Base-by-base conservation (phyloP, 2,113 vertebrate species). In the Pseudolaguvia tuberculata region DNA sequence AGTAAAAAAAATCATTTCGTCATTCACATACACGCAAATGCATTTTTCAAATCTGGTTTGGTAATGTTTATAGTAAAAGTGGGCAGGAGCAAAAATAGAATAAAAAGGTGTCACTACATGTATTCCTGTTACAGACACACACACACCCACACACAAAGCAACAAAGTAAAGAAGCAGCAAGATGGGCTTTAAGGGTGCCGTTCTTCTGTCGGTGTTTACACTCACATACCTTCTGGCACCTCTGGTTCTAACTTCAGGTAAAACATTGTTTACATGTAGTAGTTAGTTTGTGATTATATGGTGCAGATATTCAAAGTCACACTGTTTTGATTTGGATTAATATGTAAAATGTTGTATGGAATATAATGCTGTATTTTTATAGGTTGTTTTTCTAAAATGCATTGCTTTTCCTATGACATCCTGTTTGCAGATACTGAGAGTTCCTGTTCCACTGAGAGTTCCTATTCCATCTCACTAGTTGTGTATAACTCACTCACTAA, bases 401-500 rank as follows among this genome's bases (percentile, higher is more conserved):
- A 10, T 2, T 12, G 18, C 9, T 63, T 65, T 55, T 17, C 4
- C 35, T 35, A 18, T 31, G 3, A 29, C 48, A 23, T 62, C 5
- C 27, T 63, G 27, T 11, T 65, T 65, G 17, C 50, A 74, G 72
- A 27, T 42, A 4, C 0, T 10, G 5, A 13, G 21, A 2, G 4
- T 4, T 11, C 59, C 5, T 29, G n/a, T n/a, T n/a, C n/a, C n/a
- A n/a, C n/a, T n/a, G n/a, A n/a, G n/a, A n/a, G n/a, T n/a, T n/a
- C n/a, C n/a, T n/a, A 63, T 65, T 50, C 15, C 15, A 65, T 74
- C 27, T 27, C 59, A 39, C 13, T 65, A 0, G 2, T 65, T 2
- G 61, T 74, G 5, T 55, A 74, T 21, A 66, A 74, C 45, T 65
- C 59, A 5, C 8, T 74, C 35, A 65, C 50, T 39, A 55, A 65